Evolutionary conservation across 2,797 vertebrate genomes (phyloP).

Genomic region (Sebastes taczanowskii): DNA sequence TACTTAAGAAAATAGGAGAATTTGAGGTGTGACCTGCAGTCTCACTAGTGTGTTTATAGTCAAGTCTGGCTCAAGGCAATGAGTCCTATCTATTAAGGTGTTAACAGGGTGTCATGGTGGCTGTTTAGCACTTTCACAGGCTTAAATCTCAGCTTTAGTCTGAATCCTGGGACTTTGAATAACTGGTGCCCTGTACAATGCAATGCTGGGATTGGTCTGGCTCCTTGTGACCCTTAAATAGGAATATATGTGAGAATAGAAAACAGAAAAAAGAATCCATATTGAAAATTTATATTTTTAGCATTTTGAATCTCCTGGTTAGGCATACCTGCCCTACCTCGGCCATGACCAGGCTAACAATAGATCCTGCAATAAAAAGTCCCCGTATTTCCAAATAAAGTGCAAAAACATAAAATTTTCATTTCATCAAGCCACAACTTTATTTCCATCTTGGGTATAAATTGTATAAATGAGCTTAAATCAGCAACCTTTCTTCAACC

Average conservation of each 20-base stretch:
- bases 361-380: not conserved
- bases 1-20: too few relatives aligned
- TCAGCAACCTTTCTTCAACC: conserved; percentile 87
- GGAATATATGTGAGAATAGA: not conserved
- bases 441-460: conserved; percentile 96
- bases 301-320: not conserved
- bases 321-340: not conserved
- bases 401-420: conserved; percentile 23
- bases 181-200: not conserved
- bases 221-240: not conserved
- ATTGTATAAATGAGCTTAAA: conserved; percentile 96
- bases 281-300: not conserved
- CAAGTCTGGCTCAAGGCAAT: not conserved
- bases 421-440: conserved; percentile 91
- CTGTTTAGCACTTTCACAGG: not conserved
- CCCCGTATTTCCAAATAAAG: not conserved
- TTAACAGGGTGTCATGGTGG: not conserved
- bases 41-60: not conserved
- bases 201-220: not conserved
- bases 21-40: too few relatives aligned
- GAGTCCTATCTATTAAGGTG: not conserved
- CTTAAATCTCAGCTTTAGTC: not conserved
- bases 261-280: not conserved
- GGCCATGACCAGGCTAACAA: not conserved
- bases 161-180: not conserved